Evolutionary conservation across 2,888 invertebrate genomes (phyloP).

Genomic region (Cylindroiulus punctatus): DNA sequence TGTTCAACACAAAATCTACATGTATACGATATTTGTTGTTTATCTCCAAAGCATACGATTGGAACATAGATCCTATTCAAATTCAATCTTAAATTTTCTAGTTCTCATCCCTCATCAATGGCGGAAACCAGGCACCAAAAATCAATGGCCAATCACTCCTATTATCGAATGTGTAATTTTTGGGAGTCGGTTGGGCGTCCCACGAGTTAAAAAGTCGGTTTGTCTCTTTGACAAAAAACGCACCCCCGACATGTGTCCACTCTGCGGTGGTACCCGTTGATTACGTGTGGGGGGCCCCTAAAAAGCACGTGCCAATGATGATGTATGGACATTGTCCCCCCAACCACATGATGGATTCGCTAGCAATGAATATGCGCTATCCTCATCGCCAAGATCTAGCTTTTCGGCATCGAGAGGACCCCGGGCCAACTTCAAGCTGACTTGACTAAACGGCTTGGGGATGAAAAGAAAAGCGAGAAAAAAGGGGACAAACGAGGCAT

Average conservation of each 20-base stretch:
- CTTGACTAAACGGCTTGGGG: constrained; percentile 44
- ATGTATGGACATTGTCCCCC: constrained; percentile 37
- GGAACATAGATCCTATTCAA: too few relatives aligned
- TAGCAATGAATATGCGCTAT: constrained; percentile 48
- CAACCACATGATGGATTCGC: constrained; percentile 36
- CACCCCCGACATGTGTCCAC: constrained; percentile 31
- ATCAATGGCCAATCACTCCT: too few relatives aligned
- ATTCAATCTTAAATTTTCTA: too few relatives aligned
- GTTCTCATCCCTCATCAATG: too few relatives aligned
- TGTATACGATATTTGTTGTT: too few relatives aligned
- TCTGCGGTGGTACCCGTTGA: constrained; percentile 45
- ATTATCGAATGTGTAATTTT: too few relatives aligned
- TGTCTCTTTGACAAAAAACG: constrained; percentile 32
- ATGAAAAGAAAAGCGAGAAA: background rate
- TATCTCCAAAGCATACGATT: too few relatives aligned
- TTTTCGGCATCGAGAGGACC: constrained; percentile 22
- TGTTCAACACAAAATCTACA: too few relatives aligned
- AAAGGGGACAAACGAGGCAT: constrained; percentile 34
- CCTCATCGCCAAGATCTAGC: constrained; percentile 27
- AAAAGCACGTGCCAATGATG: constrained; percentile 51
- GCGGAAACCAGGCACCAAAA: too few relatives aligned
- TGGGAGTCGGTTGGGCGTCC: too few relatives aligned
- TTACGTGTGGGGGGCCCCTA: constrained; percentile 39
- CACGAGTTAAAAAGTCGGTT: background rate
- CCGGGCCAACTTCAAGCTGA: constrained; percentile 10